Evolutionary conservation across 1,140 invertebrate genomes (phyloP).

Genomic region (Nautilus pompilius): DNA sequence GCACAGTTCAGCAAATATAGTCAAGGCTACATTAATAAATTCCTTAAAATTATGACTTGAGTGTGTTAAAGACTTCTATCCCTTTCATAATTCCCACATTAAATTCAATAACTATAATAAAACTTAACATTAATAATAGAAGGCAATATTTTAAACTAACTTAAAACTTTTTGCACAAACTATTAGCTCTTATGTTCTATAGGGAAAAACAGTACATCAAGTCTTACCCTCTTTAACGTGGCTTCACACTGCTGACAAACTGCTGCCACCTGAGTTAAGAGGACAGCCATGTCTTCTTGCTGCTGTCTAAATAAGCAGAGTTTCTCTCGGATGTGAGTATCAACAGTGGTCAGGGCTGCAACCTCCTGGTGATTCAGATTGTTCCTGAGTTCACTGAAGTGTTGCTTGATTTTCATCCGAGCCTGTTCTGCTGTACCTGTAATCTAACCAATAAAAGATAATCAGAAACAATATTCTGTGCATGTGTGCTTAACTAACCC

Average conservation of each 20-base stretch:
- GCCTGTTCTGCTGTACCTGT: slow-evolving; percentile 57
- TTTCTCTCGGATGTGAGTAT: slow-evolving; percentile 62
- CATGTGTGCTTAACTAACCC: no score
- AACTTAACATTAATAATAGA: not conserved
- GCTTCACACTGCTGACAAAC: slow-evolving; percentile 63
- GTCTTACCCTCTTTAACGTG: slow-evolving; percentile 54
- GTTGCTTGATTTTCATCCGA: slow-evolving; percentile 57
- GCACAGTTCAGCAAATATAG: no score
- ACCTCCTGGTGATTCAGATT: slow-evolving; percentile 61
- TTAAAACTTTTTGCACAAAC: not conserved
- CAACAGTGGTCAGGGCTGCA: slow-evolving; percentile 61
- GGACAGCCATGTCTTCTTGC: slow-evolving; percentile 62
- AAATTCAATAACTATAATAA: no score
- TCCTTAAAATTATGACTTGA: no score
- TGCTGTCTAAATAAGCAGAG: slow-evolving; percentile 62
- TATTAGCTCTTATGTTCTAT: not conserved
- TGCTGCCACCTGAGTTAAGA: slow-evolving; percentile 62
- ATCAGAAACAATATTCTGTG: no score
- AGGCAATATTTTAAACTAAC: not conserved
- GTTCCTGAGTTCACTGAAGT: slow-evolving; percentile 62
- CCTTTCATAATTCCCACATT: no score
- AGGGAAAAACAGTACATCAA: not conserved
- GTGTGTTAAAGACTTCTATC: no score
- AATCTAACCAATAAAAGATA: slow-evolving; percentile 26
- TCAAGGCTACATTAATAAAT: no score